Percentiles rank a stretch among this genome's conserved stretches.
These are phyloP conservation scores for Monopis laevigella DNA, from an alignment of 2,888 invertebrate species.

Conservation along the genomic window DNA sequence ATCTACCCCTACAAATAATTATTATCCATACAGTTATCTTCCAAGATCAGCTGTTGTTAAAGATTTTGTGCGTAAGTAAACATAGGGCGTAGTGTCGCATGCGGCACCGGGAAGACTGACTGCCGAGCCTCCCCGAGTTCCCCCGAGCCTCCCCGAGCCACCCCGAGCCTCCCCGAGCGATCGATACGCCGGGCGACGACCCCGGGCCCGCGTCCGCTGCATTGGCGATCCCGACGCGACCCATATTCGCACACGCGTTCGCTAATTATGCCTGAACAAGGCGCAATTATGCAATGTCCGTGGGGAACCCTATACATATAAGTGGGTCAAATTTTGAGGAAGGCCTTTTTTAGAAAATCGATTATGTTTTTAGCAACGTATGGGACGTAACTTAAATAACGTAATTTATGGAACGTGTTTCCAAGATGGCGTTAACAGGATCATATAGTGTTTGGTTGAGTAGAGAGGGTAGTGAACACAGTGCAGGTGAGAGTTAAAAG, in stretches of 20 bases:
- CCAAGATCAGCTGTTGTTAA: too few species aligned
- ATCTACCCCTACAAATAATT: too few species aligned
- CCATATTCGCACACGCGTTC: slow-evolving; percentile 13
- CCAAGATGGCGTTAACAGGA: too few species aligned
- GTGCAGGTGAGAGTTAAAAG: too few species aligned
- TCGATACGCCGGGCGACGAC: slow-evolving; percentile 62
- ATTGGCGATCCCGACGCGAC: slow-evolving; percentile 22
- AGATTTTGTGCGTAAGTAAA: background rate
- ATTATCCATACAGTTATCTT: too few species aligned
- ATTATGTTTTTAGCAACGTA: too few species aligned
- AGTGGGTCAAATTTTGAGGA: too few species aligned
- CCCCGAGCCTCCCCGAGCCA: slow-evolving; percentile 45
- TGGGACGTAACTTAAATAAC: too few species aligned
- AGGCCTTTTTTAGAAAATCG: too few species aligned
- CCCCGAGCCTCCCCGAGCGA: slow-evolving; percentile 49
- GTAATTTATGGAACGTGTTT: too few species aligned
- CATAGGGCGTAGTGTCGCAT: slow-evolving; percentile 51
- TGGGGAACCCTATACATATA: background rate
- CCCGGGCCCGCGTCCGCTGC: slow-evolving; percentile 53
- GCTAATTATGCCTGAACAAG: slow-evolving; percentile 46
- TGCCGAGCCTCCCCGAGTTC: slow-evolving; percentile 46
- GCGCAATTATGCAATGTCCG: slow-evolving; percentile 40
- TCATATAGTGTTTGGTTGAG: too few species aligned
- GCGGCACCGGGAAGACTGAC: slow-evolving; percentile 41
- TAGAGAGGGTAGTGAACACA: too few species aligned